Evolutionary conservation across 2,797 vertebrate genomes (phyloP), one percentile per base, ranked within the genome.

Genomic region (Betta splendens): DNA sequence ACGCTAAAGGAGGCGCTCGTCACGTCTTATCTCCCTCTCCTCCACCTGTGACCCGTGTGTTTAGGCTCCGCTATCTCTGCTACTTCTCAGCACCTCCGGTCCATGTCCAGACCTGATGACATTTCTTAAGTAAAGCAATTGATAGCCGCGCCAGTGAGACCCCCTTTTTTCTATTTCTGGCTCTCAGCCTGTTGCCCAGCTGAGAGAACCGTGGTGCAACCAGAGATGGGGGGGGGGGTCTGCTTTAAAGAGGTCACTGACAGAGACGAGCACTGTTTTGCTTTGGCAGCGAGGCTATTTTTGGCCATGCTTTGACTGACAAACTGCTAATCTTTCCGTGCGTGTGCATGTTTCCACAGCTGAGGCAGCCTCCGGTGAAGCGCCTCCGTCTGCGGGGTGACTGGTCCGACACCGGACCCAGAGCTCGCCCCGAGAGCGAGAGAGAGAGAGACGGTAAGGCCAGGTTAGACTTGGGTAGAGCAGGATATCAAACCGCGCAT

Each of bases 361-460:
- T 98, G 81, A 92, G 94, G 35, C 96, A 99, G 81, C 96, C 97
- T 62, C 97, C 97, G 0, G 96, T 99, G 54, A 99, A 99, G 80
- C 95, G 97, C 13, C 91, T 99, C 72, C 88, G 97, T 74, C 91
- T 99, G 18, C 89, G 97, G 77, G 97, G 97, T 13, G 97, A 98
- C 84, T 99, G 97, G 97, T 99, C 97, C 28, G 97, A 99, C 84
- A 99, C 97, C 10, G 97, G 97, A 77, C 97, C 97, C 39, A 93
- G 97, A 65, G 97, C 97, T 71, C 95, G 97, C 7, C 97, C 97
- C 0, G 97, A 99, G 91, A 96, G 97, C 29, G 96, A 99, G 87
- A 87, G 96, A 67, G 97, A 98, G 82, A 88, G 97, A 85, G 97
- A 99, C 60, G 97, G 97, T 98, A 93, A 91, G 88, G 72, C 44